These are phyloP conservation scores for Caenorhabditis latens DNA, from an alignment of 1,140 invertebrate species.

Conservation along the genomic window DNA sequence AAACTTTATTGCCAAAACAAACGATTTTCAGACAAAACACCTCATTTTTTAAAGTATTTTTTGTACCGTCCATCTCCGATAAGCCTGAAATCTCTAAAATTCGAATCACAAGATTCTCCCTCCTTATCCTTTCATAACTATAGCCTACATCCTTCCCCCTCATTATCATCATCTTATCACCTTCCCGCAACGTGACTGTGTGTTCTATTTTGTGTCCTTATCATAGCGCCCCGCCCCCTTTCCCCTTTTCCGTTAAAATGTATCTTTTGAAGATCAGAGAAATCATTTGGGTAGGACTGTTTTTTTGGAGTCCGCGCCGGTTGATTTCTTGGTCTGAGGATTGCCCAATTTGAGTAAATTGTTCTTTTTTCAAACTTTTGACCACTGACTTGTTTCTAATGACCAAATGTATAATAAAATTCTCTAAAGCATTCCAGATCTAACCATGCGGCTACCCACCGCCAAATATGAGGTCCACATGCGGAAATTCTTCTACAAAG, in stretches of 20 bases:
- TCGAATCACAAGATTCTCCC: no score
- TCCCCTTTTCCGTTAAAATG: not conserved
- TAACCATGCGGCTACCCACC: slow-evolving; percentile 45
- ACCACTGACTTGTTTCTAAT: no score
- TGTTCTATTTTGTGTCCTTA: slow-evolving; percentile 18
- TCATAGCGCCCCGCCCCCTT: not conserved
- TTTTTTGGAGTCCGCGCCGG: not conserved
- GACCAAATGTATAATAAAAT: no score
- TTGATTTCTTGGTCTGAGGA: not conserved
- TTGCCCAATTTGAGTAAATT: no score
- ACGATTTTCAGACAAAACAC: no score
- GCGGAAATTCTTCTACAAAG: slow-evolving; percentile 63
- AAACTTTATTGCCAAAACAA: no score
- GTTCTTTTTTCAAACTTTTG: not conserved
- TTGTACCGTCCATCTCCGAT: no score
- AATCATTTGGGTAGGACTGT: not conserved
- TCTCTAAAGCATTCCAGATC: no score
- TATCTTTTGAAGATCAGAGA: not conserved
- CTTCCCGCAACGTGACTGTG: not conserved
- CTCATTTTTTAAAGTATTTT: no score
- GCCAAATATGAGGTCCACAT: slow-evolving; percentile 58
- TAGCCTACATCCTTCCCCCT: slow-evolving; percentile 6
- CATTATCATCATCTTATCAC: no score
- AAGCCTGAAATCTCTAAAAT: no score
- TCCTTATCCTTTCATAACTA: no score